Evolutionary conservation across 2,113 vertebrate species (phyloP), one percentile per base, ranked within the genome.

Genomic region (Hepsetus odoe): DNA sequence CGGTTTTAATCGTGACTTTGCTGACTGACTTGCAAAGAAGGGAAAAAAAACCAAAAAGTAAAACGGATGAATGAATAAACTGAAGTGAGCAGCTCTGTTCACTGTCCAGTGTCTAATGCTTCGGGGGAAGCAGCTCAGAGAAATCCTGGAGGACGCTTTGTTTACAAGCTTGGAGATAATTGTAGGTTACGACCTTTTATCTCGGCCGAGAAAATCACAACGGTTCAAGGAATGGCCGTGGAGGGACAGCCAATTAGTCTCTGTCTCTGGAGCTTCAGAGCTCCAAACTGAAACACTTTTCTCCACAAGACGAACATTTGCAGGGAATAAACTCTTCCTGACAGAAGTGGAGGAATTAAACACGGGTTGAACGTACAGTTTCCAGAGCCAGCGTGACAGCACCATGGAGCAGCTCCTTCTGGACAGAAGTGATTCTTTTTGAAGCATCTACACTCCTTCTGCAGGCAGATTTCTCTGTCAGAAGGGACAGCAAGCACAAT

Each of bases 111-210:
- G 12, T 61, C 26, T 32, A 61, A 16, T 18, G 58, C 26, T 61
- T 61, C 14, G 18, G 58, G 28, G 5, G 14, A 14, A 61, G 58
- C 20, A 32, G 28, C 28, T 61, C 4, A 61, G 16, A 61, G 58
- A 61, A 61, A 32, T 61, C 58, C 58, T 61, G 58, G 58, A 61
- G 58, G 58, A 61, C 30, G 14, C 28, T 81, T 87, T 89, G 87
- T 90, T 88, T 90, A 88, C 90, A 87, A 84, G 85, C 79, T 77
- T 77, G 68, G 82, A 84, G 74, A 80, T 86, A 88, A 90, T 89
- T 88, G 85, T 61, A 26, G 78, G 78, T 59, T 83, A 65, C 38
- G 59, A 83, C 83, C 83, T 83, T 83, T 74, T 56, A 58, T 84
- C 81, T 81, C 80, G 70, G 83, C 76, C 77, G 70, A 78, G 71